Base-by-base conservation (phyloP, 2,113 vertebrate genomes). In the Eolophus roseicapilla region DNA sequence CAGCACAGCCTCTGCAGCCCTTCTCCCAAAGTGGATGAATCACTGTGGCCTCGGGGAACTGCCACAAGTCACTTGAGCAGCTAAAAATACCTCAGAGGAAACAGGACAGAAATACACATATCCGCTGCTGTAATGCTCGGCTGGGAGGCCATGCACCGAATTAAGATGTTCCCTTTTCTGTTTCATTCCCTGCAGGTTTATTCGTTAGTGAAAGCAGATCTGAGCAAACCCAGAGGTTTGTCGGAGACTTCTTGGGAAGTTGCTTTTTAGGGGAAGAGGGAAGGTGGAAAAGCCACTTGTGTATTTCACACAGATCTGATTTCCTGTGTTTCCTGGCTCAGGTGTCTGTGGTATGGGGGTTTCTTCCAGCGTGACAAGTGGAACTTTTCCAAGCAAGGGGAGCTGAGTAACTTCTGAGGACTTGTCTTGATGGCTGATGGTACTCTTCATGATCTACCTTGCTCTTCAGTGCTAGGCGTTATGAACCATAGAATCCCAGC, bases 81-180 rank as follows among this genome's bases (percentile, higher is more conserved):
- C 90, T 96, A 97, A 96, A 97, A 96, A 94, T 96, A 97, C 28
- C 93, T 69, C 17, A 0, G 80, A 96, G 96, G 95, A 96, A 94
- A 65, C 86, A 76, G 93, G 82, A 70, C 77, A 79, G 35, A 93
- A 97, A 90, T 87, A 88, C 53, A 28, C 82, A 47, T 44, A 65
- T 94, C 65, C 27, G 47, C 82, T 90, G 82, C 74, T 0, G 39
- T 65, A 67, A 59, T 0, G 46, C 20, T 7, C 5, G 68, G 55
- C 86, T 57, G 27, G 85, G 52, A 88, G 86, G 68, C 69, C 90
- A 64, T 0, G 3, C 37, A 44, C 55, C 9, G 3, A 50, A 55
- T 68, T 17, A 63, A 43, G 13, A 3, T 4, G 41, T 33, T 81
- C 90, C 75, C 2, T 31, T 49, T 50, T 29, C 68, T 86, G 49